A percentile compares a stretch with the other conserved stretches of the same genome.
These are phyloP conservation scores for Centrocercus urophasianus DNA, from an alignment of 2,113 vertebrate species.

Conservation along the genomic window DNA sequence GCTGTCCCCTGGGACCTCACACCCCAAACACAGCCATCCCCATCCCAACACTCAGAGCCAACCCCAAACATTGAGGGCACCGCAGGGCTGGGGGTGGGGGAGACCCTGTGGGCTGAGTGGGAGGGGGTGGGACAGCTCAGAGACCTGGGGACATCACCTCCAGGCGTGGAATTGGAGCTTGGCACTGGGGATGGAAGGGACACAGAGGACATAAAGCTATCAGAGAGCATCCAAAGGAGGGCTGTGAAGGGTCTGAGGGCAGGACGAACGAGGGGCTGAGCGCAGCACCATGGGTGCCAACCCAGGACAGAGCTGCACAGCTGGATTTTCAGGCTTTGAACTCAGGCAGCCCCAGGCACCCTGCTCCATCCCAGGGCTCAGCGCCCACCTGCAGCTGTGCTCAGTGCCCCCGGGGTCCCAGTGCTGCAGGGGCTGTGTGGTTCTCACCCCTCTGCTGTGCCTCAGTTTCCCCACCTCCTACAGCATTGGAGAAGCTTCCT, in stretches of 20 bases:
- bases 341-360: fast-evolving
- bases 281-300: not conserved
- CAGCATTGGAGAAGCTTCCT: not conserved
- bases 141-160: fast-evolving
- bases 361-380: not conserved
- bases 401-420: fast-evolving
- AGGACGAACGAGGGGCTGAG: not conserved
- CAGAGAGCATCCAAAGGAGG: no score
- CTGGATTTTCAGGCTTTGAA: conserved; percentile 28
- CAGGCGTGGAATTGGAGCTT: fast-evolving
- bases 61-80: not conserved
- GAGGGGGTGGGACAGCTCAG: not conserved
- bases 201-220: no score
- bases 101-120: not conserved
- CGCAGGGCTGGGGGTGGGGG: not conserved
- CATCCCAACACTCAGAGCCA: not conserved
- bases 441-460: fast-evolving
- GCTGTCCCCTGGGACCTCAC: conserved; percentile 6
- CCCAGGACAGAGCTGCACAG: not conserved
- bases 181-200: not conserved
- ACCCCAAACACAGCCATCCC: not conserved
- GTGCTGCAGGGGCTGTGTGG: not conserved
- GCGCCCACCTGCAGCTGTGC: not conserved
- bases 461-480: not conserved
- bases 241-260: no score